Base-by-base conservation (phyloP, 1,140 invertebrate species). In the Galendromus occidentalis region DNA sequence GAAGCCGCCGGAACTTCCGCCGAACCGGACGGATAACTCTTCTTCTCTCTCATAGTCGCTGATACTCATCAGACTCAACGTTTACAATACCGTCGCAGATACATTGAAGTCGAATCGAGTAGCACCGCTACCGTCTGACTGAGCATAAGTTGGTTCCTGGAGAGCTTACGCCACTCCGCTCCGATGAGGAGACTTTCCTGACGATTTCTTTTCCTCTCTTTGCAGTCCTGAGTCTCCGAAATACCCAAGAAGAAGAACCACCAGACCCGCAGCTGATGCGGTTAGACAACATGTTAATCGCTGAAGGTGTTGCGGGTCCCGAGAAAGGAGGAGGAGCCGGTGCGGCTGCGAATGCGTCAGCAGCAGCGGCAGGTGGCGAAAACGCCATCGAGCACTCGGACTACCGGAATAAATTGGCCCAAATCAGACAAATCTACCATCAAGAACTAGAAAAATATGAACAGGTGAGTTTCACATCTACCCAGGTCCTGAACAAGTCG, bases 371-470 rank as follows among this genome's bases (percentile, higher is more conserved):
- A 73, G 81, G 82, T 69, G 82, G 84, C 65, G 91, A 96, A 77
- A 93, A 92, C 79, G 91, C 89, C 69, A 94, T 94, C 74, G 96
- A 99, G 79, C 95, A 99, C 78, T 95, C 93, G 65, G 96, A 99
- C 77, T 99, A 99, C 79, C 83, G 93, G 71, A 91, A 91, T 69
- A 99, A 99, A 79, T 81, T 99, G 71, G 87, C 91, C n/a, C 93
- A 98, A 80, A 99, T 99, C 76, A 82, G 96, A 70, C 89, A 94
- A 78, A 97, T 98, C 70, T 99, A 99, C 78, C 93, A 98, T 76
- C 91, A 96, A 76, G 95, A 98, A 78, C 78, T 98, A 69, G 92
- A 98, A 78, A 98, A 98, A 82, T 99, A 99, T 74, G 93, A 98
- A 80, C 86, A 88, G 82, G 87, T 87, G 70, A 73, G 71, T 69